Evolutionary conservation across 2,888 invertebrate species (phyloP).

Genomic region (Ennomos quercinarius): DNA sequence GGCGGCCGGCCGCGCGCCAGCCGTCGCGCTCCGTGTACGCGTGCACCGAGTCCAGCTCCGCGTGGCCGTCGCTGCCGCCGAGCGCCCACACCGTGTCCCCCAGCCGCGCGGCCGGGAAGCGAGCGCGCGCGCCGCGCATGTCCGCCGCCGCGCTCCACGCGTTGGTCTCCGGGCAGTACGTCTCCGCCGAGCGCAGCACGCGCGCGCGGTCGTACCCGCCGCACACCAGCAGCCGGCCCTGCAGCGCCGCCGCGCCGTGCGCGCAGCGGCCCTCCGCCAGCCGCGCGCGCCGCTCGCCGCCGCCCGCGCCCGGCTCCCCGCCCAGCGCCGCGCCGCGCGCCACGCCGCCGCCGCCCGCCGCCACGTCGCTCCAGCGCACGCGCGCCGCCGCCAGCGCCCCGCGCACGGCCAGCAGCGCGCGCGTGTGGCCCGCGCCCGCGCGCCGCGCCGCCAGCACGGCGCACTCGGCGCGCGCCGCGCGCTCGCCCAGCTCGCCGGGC

Average conservation of each 20-base stretch:
- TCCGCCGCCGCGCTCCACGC: constrained; percentile 88
- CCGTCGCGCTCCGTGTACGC: constrained; percentile 85
- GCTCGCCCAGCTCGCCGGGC: constrained; percentile 83
- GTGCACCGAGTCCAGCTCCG: constrained; percentile 88
- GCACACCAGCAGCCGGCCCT: constrained; percentile 90
- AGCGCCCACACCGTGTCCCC: constrained; percentile 90
- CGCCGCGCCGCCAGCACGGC: no score
- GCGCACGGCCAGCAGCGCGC: constrained; percentile 76
- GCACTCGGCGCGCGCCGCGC: constrained; percentile 79
- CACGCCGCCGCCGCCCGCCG: constrained; percentile 88
- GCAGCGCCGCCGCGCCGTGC: constrained; percentile 89
- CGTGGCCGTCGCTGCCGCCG: constrained; percentile 93
- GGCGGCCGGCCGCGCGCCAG: constrained; percentile 76
- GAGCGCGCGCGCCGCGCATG: constrained; percentile 91
- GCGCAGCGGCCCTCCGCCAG: constrained; percentile 87
- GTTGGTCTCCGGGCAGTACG: constrained; percentile 89
- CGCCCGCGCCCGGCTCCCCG: constrained; percentile 85
- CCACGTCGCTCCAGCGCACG: constrained; percentile 90
- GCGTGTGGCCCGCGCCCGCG: constrained; percentile 84
- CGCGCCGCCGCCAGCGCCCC: constrained; percentile 87
- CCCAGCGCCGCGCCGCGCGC: constrained; percentile 92
- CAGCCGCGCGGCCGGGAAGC: constrained; percentile 90
- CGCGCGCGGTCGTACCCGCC: constrained; percentile 94
- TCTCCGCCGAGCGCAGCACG: constrained; percentile 91
- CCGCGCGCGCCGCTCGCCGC: constrained; percentile 73